A percentile compares a stretch with the other conserved stretches of the same genome.
phyloP scores from a whole-genome alignment of 2,797 vertebrate species.

The Lagorchestes hirsutus region DNA sequence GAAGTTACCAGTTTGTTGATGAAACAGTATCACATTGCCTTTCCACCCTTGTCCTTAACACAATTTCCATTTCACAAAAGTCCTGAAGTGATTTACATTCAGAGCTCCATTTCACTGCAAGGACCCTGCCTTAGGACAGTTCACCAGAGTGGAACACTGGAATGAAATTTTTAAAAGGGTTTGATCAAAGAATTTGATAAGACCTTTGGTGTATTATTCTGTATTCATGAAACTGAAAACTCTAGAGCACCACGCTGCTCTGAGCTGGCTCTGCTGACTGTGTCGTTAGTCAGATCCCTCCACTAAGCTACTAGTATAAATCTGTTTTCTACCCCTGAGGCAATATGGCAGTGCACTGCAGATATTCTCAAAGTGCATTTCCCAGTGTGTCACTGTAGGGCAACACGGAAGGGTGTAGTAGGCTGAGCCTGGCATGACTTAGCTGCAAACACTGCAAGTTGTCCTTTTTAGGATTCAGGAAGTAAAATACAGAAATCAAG shows the following conservation, averaged over 20 bases:
- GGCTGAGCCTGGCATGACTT: not conserved
- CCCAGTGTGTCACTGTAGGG: not conserved
- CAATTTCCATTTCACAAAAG: not conserved
- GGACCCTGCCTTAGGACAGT: constrained; percentile 1
- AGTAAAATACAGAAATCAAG: not conserved
- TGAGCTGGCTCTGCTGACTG: not conserved
- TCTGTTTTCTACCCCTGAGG: not conserved
- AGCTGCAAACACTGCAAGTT: not conserved
- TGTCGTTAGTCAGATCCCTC: not conserved
- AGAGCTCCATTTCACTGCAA: not conserved
- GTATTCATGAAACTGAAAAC: not conserved
- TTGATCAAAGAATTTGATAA: not conserved
- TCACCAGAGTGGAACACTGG: not conserved
- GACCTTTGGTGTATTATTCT: not conserved
- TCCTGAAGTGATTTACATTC: not conserved
- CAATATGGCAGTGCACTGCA: not conserved
- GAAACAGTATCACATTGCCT: not conserved
- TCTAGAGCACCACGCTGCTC: not conserved
- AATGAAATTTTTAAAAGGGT: constrained; percentile 1
- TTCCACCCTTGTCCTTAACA: not conserved
- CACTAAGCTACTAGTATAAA: constrained; percentile 1
- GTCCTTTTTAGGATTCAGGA: not conserved
- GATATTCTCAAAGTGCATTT: not conserved
- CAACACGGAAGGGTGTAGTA: not conserved
- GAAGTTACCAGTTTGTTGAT: not conserved